These are phyloP conservation scores for Drusus annulatus DNA, from an alignment of 1,140 invertebrate genomes.

Conservation along the genomic window DNA sequence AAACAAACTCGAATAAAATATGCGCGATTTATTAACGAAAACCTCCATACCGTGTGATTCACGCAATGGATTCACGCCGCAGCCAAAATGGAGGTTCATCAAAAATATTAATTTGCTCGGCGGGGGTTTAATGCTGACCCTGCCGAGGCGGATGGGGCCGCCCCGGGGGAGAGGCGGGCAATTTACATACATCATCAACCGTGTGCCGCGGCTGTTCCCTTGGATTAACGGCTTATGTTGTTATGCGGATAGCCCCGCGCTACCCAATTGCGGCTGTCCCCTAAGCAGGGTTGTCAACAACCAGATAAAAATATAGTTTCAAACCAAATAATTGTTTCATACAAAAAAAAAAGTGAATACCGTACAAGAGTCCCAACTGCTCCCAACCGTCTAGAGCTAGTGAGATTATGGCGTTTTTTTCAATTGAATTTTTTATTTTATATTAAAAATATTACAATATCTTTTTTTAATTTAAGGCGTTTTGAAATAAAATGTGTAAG, in stretches of 20 bases:
- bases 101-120: constrained; percentile 7
- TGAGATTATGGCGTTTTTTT: too few relatives aligned
- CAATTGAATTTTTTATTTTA: too few relatives aligned
- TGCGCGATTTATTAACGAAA: too few relatives aligned
- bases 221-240: constrained; percentile 34
- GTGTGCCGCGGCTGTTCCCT: constrained; percentile 16
- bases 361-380: too few relatives aligned
- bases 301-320: neutral
- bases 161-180: constrained; percentile 12
- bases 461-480: too few relatives aligned
- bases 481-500: too few relatives aligned
- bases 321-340: too few relatives aligned
- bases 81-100: constrained; percentile 1
- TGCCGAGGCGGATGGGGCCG: neutral
- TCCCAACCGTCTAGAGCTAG: too few relatives aligned
- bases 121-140: constrained; percentile 16
- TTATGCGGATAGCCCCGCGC: constrained; percentile 9
- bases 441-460: too few relatives aligned
- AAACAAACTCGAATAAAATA: too few relatives aligned
- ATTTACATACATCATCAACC: constrained; percentile 41
- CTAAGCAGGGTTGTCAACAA: neutral
- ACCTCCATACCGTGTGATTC: neutral
- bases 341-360: too few relatives aligned
- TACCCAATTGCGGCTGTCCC: neutral
- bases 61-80: neutral